Evolutionary conservation across 2,888 invertebrate genomes (phyloP).

Genomic region (Heliconius charithonia): DNA sequence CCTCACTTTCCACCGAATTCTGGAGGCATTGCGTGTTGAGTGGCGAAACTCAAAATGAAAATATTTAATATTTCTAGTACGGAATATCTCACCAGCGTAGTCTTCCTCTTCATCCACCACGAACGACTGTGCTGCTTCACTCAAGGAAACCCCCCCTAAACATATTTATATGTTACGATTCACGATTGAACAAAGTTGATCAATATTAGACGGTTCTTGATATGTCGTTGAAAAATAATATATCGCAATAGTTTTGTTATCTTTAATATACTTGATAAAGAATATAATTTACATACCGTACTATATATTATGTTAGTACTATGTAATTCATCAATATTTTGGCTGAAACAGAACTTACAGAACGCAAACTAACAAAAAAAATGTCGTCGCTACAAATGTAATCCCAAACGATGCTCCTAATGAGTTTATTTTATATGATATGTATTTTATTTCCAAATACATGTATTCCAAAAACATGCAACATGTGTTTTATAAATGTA

Average conservation of each 20-base stretch:
- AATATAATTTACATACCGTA: no score
- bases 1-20: no score
- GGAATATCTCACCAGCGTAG: slow-evolving; percentile 8
- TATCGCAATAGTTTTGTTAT: background rate
- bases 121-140: background rate
- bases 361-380: no score
- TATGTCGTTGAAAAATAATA: background rate
- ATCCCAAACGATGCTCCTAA: background rate
- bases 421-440: background rate
- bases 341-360: no score
- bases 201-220: background rate
- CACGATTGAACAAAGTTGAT: background rate
- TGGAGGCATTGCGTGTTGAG: no score
- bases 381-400: background rate
- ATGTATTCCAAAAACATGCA: background rate
- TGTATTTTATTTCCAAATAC: background rate
- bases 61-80: background rate
- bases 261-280: no score
- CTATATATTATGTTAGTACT: no score
- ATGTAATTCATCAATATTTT: no score
- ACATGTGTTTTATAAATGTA: background rate
- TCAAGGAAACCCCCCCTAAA: slow-evolving; percentile 11
- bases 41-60: no score
- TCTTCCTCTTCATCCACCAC: slow-evolving; percentile 22
- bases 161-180: slow-evolving; percentile 4